phyloP scores from a whole-genome alignment of 2,888 invertebrate genomes.

The Agrochola litura region DNA sequence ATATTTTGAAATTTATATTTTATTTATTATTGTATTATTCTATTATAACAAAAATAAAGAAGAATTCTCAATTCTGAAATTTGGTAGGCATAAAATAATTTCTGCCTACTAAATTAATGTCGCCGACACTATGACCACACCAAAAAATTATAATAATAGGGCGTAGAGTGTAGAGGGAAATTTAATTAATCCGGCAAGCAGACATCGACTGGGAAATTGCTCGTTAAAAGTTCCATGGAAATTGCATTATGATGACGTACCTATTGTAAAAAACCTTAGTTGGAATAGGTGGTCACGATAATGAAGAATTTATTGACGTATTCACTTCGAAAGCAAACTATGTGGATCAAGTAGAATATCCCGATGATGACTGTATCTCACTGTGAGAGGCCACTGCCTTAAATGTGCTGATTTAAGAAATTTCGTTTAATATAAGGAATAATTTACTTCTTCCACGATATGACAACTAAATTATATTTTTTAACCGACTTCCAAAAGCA shows the following conservation, averaged over 20 bases:
- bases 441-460: too few relatives aligned
- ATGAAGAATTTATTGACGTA: constrained; percentile 38
- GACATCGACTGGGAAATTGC: constrained; percentile 71
- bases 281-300: constrained; percentile 16
- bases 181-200: constrained; percentile 70
- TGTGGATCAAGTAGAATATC: neutral
- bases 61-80: too few relatives aligned
- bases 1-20: too few relatives aligned
- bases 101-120: neutral
- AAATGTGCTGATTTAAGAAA: neutral
- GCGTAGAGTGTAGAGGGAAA: constrained; percentile 60
- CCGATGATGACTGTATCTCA: neutral
- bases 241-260: constrained; percentile 43
- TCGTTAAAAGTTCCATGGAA: constrained; percentile 71
- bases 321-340: neutral
- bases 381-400: neutral
- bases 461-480: too few relatives aligned
- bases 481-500: too few relatives aligned
- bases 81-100: neutral
- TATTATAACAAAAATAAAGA: too few relatives aligned
- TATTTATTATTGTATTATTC: too few relatives aligned
- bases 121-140: constrained; percentile 34
- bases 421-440: too few relatives aligned
- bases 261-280: constrained; percentile 23
- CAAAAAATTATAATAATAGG: constrained; percentile 58